phyloP scores from a whole-genome alignment of 2,888 invertebrate species.

The Pandemis heparana region DNA sequence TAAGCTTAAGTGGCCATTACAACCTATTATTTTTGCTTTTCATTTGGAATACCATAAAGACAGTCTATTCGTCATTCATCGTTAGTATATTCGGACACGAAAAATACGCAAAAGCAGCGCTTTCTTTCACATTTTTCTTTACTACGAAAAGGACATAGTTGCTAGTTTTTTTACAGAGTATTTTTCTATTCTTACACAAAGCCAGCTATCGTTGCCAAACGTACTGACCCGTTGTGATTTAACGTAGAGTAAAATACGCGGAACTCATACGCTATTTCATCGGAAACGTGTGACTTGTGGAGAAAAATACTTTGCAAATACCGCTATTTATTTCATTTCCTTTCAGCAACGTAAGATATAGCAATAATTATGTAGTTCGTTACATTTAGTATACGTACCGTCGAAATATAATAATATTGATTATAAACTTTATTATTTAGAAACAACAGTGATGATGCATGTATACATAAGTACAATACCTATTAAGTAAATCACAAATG shows the following conservation, averaged over 20 bases:
- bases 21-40: neutral
- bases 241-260: neutral
- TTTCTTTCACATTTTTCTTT: neutral
- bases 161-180: conserved; percentile 3
- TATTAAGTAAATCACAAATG: too few relatives aligned
- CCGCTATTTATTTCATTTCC: neutral
- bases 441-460: too few relatives aligned
- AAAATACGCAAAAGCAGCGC: conserved; percentile 2
- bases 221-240: neutral
- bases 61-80: neutral
- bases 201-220: neutral
- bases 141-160: neutral
- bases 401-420: too few relatives aligned
- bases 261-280: neutral
- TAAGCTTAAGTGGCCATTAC: too few relatives aligned
- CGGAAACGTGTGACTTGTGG: neutral
- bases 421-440: too few relatives aligned
- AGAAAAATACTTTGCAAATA: neutral
- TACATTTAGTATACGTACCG: too few relatives aligned
- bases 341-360: neutral
- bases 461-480: too few relatives aligned
- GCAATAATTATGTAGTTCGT: too few relatives aligned
- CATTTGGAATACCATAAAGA: conserved; percentile 48
- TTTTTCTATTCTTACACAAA: conserved; percentile 6
- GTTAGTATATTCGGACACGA: neutral